Base-by-base conservation (phyloP, 2,113 vertebrate species). In the Myrmecobius fasciatus region DNA sequence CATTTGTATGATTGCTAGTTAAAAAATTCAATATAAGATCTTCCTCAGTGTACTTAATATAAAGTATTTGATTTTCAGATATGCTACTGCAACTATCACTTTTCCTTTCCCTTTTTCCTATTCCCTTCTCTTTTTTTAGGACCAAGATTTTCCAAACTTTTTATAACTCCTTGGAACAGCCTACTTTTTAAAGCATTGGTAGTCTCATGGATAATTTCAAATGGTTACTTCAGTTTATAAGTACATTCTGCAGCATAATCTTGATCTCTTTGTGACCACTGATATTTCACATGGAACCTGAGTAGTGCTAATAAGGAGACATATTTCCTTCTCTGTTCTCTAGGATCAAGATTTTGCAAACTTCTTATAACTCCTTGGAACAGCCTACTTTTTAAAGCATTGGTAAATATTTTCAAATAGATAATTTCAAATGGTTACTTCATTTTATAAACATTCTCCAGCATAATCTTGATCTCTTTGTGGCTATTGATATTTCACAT, bases 21-120 rank as follows among this genome's bases (percentile, higher is more conserved):
- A 53, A 89, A 92, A 91, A 36, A 95, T 96, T 92, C 52, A 92
- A 25, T 91, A 1, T 92, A 93, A 67, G 25, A 49, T 90, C 43
- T 54, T 92, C n/a, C 8, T 91, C 56, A 93, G 48, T 24, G 54
- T 54, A 93, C 12, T 88, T 51, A 91, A 93, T 31, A 88, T 54
- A 51, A 91, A 94, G 0, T 25, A 31, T 14, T 31, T 17, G n/a
- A 75, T 75, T n/a, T 36, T 75, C 5, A n/a, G 31, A 75, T 20
- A 75, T n/a, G 5, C 36, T 5, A 75, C 2, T 24, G n/a, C 67
- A 83, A 2, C 20, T 31, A 48, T 12, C 26, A 17, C 12, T 49
- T 89, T 90, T 90, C 46, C 89, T 51, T 90, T 90, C 47, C 67
- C 43, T 43, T 83, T 90, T 90, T 48, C 48, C 48, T 51, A 83